These are phyloP conservation scores for Stratiomys singularior DNA, from an alignment of 2,888 invertebrate species.

Conservation along the genomic window DNA sequence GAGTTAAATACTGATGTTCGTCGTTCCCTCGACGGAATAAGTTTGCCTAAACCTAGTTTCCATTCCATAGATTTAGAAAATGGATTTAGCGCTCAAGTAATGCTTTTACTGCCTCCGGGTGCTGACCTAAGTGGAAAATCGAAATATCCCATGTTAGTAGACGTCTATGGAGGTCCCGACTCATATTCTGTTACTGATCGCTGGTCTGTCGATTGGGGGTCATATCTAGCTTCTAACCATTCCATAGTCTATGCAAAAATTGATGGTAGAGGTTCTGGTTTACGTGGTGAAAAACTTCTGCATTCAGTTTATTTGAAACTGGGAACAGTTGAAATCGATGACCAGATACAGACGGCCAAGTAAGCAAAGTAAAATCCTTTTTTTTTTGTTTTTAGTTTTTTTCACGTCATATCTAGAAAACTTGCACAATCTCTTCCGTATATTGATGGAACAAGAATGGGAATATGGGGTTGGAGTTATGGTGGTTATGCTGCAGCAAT, in stretches of 20 bases:
- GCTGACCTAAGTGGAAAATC: conserved; percentile 73
- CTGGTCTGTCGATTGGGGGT: conserved; percentile 88
- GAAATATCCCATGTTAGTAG: conserved; percentile 83
- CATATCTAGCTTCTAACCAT: conserved; percentile 84
- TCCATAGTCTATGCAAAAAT: conserved; percentile 89
- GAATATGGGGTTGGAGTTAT: conserved; percentile 99
- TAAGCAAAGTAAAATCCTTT: conserved; percentile 55
- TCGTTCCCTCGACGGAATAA: conserved; percentile 66
- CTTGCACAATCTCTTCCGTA: conserved; percentile 73
- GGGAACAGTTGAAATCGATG: conserved; percentile 90
- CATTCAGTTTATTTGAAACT: conserved; percentile 85
- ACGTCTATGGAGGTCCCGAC: conserved; percentile 94
- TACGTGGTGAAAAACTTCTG: conserved; percentile 83
- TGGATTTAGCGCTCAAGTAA: conserved; percentile 77
- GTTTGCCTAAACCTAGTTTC: conserved; percentile 71
- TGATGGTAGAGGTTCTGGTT: conserved; percentile 90
- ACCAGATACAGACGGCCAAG: conserved; percentile 86
- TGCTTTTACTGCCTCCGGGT: conserved; percentile 78
- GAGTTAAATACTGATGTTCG: conserved; percentile 73
- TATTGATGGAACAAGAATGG: conserved; percentile 83
- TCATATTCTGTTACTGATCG: conserved; percentile 79
- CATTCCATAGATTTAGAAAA: conserved; percentile 72
- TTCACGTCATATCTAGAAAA: conserved; percentile 54
- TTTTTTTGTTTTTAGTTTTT: conserved; percentile 64
- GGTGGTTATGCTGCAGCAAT: conserved; percentile 94